Percentiles rank a stretch among this genome's conserved stretches.
These are phyloP conservation scores for Drosophila oshimai DNA, from an alignment of 1,140 invertebrate species.

Conservation along the genomic window DNA sequence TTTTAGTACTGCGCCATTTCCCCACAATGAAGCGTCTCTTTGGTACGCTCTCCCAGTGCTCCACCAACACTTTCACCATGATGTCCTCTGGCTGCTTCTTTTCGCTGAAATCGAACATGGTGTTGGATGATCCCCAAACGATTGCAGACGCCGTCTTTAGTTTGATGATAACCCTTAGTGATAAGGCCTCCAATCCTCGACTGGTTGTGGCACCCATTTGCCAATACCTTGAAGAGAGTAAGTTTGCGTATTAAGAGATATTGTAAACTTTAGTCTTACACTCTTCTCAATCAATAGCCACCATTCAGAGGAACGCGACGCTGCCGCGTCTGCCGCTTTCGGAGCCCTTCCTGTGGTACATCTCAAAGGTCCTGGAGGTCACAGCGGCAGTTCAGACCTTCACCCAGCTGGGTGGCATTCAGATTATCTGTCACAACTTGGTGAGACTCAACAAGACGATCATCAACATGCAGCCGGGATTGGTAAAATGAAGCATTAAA, in stretches of 20 bases:
- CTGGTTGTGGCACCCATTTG: conserved; percentile 90
- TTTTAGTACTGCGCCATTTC: conserved; percentile 88
- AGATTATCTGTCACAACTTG: conserved; percentile 85
- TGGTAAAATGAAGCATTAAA: conserved; percentile 47
- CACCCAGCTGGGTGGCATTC: conserved; percentile 85
- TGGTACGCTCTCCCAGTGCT: conserved; percentile 88
- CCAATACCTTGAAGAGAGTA: conserved; percentile 88
- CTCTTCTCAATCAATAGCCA: conserved; percentile 53
- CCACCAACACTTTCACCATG: conserved; percentile 87
- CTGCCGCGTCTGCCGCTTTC: conserved; percentile 86
- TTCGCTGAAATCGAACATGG: conserved; percentile 82
- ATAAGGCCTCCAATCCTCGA: conserved; percentile 88
- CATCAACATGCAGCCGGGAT: conserved; percentile 83
- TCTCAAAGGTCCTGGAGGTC: conserved; percentile 88
- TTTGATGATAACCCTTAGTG: conserved; percentile 88
- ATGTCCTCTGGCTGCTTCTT: conserved; percentile 78
- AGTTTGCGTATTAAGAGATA: conserved; percentile 40
- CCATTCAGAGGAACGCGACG: conserved; percentile 66
- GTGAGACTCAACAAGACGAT: conserved; percentile 84
- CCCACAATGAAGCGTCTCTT: conserved; percentile 92
- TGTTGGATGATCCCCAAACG: conserved; percentile 83
- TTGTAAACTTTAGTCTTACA: neutral
- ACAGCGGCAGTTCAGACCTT: conserved; percentile 87
- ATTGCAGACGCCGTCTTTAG: conserved; percentile 93
- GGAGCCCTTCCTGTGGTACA: conserved; percentile 90